phyloP scores from a whole-genome alignment of 2,888 invertebrate species.

The Melolontha melolontha region DNA sequence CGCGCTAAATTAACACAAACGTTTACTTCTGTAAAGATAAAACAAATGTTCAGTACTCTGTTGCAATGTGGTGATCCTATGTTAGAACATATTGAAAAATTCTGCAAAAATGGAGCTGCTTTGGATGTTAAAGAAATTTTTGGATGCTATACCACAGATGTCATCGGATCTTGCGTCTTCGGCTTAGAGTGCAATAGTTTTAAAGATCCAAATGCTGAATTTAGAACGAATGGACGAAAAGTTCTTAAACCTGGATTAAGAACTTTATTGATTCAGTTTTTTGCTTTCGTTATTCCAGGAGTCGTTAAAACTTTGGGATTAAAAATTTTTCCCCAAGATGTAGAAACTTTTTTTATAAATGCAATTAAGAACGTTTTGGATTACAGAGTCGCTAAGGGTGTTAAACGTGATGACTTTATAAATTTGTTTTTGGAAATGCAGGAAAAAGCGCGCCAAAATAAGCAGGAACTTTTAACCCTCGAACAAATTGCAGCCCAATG shows the following conservation, averaged over 20 bases:
- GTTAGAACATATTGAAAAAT: conserved; percentile 7
- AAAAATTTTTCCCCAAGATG: background rate
- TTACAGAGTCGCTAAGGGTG: conserved; percentile 1
- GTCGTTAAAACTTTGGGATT: background rate
- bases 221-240: conserved; percentile 5
- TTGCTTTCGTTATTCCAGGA: background rate
- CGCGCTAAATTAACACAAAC: background rate
- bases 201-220: background rate
- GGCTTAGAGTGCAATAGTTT: conserved; percentile 2
- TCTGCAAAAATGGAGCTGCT: background rate
- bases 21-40: background rate
- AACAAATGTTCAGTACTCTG: conserved; percentile 2
- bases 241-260: background rate
- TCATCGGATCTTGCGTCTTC: conserved; percentile 9
- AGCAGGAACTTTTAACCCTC: conserved; percentile 44
- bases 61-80: conserved; percentile 10
- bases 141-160: conserved; percentile 2
- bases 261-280: background rate
- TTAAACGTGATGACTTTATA: conserved; percentile 15
- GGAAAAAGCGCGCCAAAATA: background rate
- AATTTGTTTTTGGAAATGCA: conserved; percentile 15
- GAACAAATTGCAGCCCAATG: conserved; percentile 25
- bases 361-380: background rate
- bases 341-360: background rate
- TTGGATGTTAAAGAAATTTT: conserved; percentile 14